These are phyloP conservation scores for Trichacis sp. DNA, from an alignment of 2,888 invertebrate genomes.

Conservation along the genomic window DNA sequence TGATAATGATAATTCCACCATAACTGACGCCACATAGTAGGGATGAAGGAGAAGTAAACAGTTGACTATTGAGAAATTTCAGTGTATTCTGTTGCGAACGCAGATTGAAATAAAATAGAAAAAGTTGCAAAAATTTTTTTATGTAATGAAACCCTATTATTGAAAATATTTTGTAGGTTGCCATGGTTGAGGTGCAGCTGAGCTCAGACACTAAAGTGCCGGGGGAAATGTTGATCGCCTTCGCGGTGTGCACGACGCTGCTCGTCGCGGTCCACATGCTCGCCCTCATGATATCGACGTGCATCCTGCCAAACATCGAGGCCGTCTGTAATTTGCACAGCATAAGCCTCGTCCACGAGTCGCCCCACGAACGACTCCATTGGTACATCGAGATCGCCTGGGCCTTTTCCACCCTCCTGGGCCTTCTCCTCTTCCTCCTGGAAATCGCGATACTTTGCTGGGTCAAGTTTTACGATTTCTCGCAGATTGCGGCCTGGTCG, in stretches of 20 bases:
- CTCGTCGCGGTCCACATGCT: constrained; percentile 97
- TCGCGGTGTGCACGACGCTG: constrained; percentile 94
- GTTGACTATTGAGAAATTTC: too few species aligned
- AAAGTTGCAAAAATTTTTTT: too few species aligned
- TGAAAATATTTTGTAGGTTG: constrained; percentile 75
- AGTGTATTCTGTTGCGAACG: too few species aligned
- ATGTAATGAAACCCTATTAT: too few species aligned
- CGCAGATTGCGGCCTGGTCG: constrained; percentile 86
- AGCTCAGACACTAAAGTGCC: constrained; percentile 83
- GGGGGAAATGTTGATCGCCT: constrained; percentile 85
- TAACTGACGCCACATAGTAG: too few species aligned
- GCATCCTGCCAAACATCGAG: constrained; percentile 98
- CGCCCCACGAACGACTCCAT: constrained; percentile 88
- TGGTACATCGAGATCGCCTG: constrained; percentile 98
- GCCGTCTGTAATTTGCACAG: constrained; percentile 93
- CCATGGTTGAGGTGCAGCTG: constrained; percentile 96
- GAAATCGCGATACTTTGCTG: constrained; percentile 97
- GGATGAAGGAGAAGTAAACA: too few species aligned
- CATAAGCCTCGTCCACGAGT: constrained; percentile 87
- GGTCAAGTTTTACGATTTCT: constrained; percentile 94
- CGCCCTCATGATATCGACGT: constrained; percentile 98
- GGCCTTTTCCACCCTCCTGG: constrained; percentile 96
- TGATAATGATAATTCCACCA: too few species aligned
- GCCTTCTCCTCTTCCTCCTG: constrained; percentile 90
- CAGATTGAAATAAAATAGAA: too few species aligned